phyloP scores from a whole-genome alignment of 1,140 invertebrate genomes.

The Drosophila nikananu region DNA sequence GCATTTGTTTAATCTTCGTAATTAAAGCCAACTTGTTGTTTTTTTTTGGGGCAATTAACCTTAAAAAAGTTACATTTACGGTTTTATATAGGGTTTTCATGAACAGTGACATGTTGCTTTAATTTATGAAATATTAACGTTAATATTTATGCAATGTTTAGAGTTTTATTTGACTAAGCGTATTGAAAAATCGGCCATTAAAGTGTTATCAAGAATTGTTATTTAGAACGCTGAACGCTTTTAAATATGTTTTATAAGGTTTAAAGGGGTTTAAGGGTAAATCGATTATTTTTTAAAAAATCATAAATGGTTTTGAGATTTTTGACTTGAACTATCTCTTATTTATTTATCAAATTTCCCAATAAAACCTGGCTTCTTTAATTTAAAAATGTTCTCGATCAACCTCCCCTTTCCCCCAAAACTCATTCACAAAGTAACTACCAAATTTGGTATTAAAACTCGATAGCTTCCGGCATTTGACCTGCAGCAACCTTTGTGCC shows the following conservation, averaged over 20 bases:
- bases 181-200: no score
- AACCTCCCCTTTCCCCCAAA: neutral
- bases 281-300: no score
- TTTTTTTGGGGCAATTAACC: neutral
- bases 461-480: slow-evolving; percentile 9
- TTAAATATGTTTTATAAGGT: no score
- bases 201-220: no score
- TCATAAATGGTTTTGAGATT: no score
- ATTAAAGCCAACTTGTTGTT: slow-evolving; percentile 5
- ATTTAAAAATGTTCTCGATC: neutral
- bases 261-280: no score
- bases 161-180: no score
- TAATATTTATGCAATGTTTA: neutral
- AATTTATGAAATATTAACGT: neutral
- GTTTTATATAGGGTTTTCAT: neutral
- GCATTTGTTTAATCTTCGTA: slow-evolving; percentile 12
- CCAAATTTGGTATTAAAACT: slow-evolving; percentile 27
- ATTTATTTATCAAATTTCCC: neutral
- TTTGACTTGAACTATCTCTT: neutral
- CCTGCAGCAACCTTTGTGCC: neutral
- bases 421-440: slow-evolving; percentile 1
- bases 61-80: neutral
- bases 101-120: no score
- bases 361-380: neutral
- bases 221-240: no score